Evolutionary conservation across 2,113 vertebrate species (phyloP), one percentile per base, ranked within the genome.

Genomic region (Archilochus colubris): DNA sequence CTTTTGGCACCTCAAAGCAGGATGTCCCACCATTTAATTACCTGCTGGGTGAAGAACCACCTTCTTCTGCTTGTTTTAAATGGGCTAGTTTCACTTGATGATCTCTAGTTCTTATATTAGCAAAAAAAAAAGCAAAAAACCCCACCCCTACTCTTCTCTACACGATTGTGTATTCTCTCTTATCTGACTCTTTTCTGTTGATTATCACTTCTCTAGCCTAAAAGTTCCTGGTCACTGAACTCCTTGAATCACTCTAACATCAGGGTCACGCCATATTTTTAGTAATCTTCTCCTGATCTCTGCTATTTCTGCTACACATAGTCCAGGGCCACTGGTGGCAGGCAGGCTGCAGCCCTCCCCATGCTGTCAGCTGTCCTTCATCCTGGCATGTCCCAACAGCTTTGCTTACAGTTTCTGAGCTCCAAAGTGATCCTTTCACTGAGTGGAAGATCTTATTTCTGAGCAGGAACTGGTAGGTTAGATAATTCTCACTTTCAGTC

Each of bases 311-410:
- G 46, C 48, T 25, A 53, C 28, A 25, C 2, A 0, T 7, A 55
- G 58, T 24, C 23, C 31, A 68, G 57, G 70, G 48, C 15, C 0
- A 2, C 28, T 0, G 0, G 9, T 20, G 1, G 21, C 31, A 70
- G 31, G 24, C 14, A 46, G 1, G 3, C 21, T 63, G 48, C 46
- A 91, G 74, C 48, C 57, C 54, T 59, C 58, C 27, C 22, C 1
- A 1, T 48, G 31, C 36, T 82, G 20, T 38, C 50, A 4, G 12
- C 21, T n/a, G 21, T 0, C 0, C 50, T 89, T 57, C 1, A 3
- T 44, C 28, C 46, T 25, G 30, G 30, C 21, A 15, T 2, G 2
- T 87, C 22, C 62, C 22, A 85, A 16, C 40, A 38, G 46, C 38
- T 89, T 67, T 78, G 43, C 0, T 48, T 4, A 74, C 23, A 59